Percentiles rank a stretch among this genome's conserved stretches.
phyloP scores from a whole-genome alignment of 2,888 invertebrate genomes.

The Monochamus alternatus region DNA sequence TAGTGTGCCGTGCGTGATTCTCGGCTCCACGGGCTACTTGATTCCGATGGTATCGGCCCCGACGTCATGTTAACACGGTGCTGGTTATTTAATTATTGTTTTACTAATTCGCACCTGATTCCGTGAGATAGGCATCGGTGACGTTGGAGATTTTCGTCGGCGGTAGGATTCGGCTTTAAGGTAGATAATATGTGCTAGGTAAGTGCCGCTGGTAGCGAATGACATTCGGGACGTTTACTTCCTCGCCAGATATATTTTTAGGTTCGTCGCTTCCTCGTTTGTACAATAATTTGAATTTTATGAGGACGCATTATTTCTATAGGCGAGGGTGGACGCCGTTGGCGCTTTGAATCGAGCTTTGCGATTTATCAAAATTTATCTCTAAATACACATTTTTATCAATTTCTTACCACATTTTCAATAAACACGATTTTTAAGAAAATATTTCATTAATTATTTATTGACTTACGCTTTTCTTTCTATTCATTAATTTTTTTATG shows the following conservation, averaged over 20 bases:
- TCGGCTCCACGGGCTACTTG: constrained; percentile 41
- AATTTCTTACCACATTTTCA: no score
- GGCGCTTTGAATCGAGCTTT: no score
- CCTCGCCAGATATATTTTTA: background rate
- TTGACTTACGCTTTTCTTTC: no score
- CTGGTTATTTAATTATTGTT: constrained; percentile 64
- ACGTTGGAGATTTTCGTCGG: constrained; percentile 36
- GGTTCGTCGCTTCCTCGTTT: background rate
- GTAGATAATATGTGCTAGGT: constrained; percentile 30
- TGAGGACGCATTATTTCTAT: no score
- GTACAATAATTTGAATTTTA: no score
- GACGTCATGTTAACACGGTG: constrained; percentile 65
- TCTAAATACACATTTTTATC: no score
- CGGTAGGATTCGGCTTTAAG: background rate
- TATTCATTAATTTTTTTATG: no score
- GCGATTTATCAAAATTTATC: no score
- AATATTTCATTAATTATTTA: no score
- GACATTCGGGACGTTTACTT: background rate
- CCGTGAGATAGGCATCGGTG: constrained; percentile 61
- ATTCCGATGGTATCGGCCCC: constrained; percentile 54
- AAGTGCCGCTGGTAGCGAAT: constrained; percentile 15
- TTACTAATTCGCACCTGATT: constrained; percentile 61
- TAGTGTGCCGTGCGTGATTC: constrained; percentile 46
- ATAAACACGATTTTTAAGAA: no score
- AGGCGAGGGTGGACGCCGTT: no score